Percentiles rank a stretch among this genome's conserved stretches.
phyloP scores from a whole-genome alignment of 2,888 invertebrate species.

The Pseudococcus longispinus region DNA sequence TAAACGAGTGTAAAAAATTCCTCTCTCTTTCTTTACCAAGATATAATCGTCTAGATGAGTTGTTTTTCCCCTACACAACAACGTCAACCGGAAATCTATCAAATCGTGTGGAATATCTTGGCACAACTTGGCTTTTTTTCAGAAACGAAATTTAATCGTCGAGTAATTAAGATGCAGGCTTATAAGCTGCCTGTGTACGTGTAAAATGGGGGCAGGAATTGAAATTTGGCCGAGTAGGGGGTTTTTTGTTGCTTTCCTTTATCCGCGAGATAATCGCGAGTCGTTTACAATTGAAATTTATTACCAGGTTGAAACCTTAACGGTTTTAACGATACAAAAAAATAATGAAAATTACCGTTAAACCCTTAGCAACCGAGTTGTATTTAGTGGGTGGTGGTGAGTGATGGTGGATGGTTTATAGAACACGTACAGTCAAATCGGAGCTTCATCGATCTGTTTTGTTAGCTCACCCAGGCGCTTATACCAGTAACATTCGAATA shows the following conservation, averaged over 20 bases:
- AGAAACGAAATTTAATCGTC: background rate
- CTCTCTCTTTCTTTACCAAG: background rate
- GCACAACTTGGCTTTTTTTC: background rate
- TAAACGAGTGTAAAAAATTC: background rate
- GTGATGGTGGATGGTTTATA: constrained; percentile 8
- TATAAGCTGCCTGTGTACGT: background rate
- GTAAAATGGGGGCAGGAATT: background rate
- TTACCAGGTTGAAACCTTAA: background rate
- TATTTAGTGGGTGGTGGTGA: constrained; percentile 29
- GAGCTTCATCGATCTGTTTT: constrained; percentile 51
- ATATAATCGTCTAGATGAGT: background rate
- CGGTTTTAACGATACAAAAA: constrained; percentile 12
- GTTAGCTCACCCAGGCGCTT: background rate
- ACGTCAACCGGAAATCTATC: constrained; percentile 3
- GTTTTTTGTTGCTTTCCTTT: background rate
- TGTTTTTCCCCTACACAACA: background rate
- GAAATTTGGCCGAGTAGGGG: background rate
- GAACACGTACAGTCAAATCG: background rate
- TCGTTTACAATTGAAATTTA: constrained; percentile 15
- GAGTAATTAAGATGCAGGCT: background rate
- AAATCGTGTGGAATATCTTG: background rate
- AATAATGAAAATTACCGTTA: constrained; percentile 31
- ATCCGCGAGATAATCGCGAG: background rate
- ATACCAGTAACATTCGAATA: background rate
- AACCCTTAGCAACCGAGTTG: constrained; percentile 18